Base-by-base conservation (phyloP, 2,797 vertebrate genomes). In the Sternotherus odoratus region DNA sequence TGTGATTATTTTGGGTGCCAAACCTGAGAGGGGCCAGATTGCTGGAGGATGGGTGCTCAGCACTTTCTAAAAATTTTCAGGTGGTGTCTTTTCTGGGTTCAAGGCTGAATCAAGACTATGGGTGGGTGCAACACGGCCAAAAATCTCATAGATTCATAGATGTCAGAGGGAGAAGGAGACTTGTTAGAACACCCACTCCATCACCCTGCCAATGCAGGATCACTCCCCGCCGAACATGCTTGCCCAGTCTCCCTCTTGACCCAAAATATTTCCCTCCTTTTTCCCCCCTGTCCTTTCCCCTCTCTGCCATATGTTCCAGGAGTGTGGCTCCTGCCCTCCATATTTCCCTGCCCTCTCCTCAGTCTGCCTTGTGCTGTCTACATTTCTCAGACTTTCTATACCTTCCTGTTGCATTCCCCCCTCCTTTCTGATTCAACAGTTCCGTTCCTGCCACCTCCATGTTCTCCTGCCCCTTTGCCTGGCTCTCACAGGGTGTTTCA, bases 111-210 rank as follows among this genome's bases (percentile, higher is more conserved):
- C 54, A 77, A 3, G 1, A 30, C 2, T 50, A 85, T 77, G 39
- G 28, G 30, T 7, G 16, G n/a, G 12, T 79, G 72, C 72, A 77
- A 3, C 30, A 82, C 79, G 83, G 19, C 30, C 9, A 5, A 8
- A 8, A 63, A 56, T 53, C 30, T 60, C 57, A 60, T 15, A 60
- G 57, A 60, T 21, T 60, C 7, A 0, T 28, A 6, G 69, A 24
- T 26, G 39, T 74, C 39, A 46, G 39, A 46, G 9, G 24, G 15
- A 46, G 69, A 28, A 28, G 69, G 12, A 13, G 12, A 46, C 69
- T 4, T 11, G 1, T 16, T 19, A 54, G 57, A 79, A 79, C 6
- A 5, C 9, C 53, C 0, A 0, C 4, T 86, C 15, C 49, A 83
- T 80, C 82, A 12, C 72, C 83, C 54, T 85, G 63, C 46, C 74